These are phyloP conservation scores for Actenoides lindsayi DNA, from an alignment of 2,113 vertebrate genomes.

Conservation along the genomic window DNA sequence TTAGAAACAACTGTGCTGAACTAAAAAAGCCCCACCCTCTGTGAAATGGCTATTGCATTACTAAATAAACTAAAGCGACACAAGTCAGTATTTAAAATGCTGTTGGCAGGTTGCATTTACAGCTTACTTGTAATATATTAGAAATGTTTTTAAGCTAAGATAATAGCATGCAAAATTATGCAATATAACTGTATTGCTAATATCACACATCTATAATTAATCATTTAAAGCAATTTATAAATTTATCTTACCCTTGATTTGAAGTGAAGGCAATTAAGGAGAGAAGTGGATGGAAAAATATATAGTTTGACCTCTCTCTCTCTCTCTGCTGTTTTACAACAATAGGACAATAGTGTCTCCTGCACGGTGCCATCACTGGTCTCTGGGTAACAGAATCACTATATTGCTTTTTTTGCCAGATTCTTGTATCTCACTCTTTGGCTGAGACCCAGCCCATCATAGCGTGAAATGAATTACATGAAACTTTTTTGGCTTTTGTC, in stretches of 20 bases:
- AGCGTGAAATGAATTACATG: constrained; percentile 79
- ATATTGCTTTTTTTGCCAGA: constrained; percentile 71
- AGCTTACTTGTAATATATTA: constrained; percentile 50
- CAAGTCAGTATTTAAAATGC: constrained; percentile 39
- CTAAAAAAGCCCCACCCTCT: constrained; percentile 45
- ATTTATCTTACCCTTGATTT: constrained; percentile 80
- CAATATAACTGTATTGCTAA: constrained; percentile 63
- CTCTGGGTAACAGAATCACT: constrained; percentile 71
- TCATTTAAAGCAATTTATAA: constrained; percentile 78
- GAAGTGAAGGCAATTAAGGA: constrained; percentile 78
- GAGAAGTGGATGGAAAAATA: constrained; percentile 71
- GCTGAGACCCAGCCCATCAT: constrained; percentile 76
- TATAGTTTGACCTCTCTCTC: constrained; percentile 64
- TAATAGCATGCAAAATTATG: constrained; percentile 72
- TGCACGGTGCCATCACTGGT: constrained; percentile 67
- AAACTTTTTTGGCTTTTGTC: constrained; percentile 79
- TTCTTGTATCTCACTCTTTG: constrained; percentile 75
- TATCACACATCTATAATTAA: constrained; percentile 73
- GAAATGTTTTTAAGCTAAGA: constrained; percentile 61
- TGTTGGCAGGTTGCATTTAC: constrained; percentile 20
- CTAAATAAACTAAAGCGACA: constrained; percentile 48
- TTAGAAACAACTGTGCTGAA: constrained; percentile 29
- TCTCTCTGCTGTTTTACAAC: constrained; percentile 68
- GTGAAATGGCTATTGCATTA: constrained; percentile 35
- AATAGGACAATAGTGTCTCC: constrained; percentile 65